Evolutionary conservation across 2,113 vertebrate genomes (phyloP).

Genomic region (Vanacampus margaritifer): DNA sequence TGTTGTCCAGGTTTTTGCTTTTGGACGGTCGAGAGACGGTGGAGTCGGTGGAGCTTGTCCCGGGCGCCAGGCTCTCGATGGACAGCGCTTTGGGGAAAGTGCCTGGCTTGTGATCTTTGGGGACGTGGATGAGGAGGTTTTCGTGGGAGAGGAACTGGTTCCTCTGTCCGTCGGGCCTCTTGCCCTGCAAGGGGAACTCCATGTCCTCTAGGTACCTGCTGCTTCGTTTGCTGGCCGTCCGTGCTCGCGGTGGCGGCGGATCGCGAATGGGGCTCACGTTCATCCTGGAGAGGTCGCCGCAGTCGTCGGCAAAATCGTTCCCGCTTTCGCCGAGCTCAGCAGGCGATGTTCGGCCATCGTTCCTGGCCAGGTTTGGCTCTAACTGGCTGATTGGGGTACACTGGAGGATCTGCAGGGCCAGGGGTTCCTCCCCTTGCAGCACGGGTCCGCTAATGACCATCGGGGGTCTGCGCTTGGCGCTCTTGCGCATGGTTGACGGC

Average conservation of each 20-base stretch:
- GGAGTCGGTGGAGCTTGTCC: slow-evolving; percentile 60
- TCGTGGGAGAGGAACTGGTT: slow-evolving; percentile 90
- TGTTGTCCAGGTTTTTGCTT: slow-evolving; percentile 27
- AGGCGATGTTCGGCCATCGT: slow-evolving; percentile 19
- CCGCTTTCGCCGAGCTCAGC: slow-evolving; percentile 10
- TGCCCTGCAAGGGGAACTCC: slow-evolving; percentile 76
- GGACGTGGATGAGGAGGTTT: slow-evolving; percentile 88
- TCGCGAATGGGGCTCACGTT: slow-evolving; percentile 46
- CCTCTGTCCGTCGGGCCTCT: slow-evolving; percentile 68
- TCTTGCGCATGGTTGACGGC: slow-evolving; percentile 74
- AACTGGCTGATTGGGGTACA: slow-evolving; percentile 80
- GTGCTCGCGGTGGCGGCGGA: slow-evolving; percentile 60
- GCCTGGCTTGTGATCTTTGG: slow-evolving; percentile 96
- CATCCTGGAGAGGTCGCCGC: slow-evolving; percentile 19
- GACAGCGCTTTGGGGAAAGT: slow-evolving; percentile 97
- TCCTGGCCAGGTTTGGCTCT: slow-evolving; percentile 45
- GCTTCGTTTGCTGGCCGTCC: slow-evolving; percentile 80
- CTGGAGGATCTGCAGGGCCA: slow-evolving; percentile 78
- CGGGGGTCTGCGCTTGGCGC: slow-evolving; percentile 61
- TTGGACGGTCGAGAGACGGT: neutral
- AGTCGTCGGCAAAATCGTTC: slow-evolving; percentile 3
- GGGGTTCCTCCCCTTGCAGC: slow-evolving; percentile 83
- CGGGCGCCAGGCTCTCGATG: slow-evolving; percentile 87
- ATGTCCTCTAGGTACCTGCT: slow-evolving; percentile 91
- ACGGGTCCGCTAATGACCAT: slow-evolving; percentile 84